Percentiles rank a stretch among this genome's conserved stretches.
Conservation (phyloP, 2,797 vertebrate species). For the Syngnathus rostellatus region DNA sequence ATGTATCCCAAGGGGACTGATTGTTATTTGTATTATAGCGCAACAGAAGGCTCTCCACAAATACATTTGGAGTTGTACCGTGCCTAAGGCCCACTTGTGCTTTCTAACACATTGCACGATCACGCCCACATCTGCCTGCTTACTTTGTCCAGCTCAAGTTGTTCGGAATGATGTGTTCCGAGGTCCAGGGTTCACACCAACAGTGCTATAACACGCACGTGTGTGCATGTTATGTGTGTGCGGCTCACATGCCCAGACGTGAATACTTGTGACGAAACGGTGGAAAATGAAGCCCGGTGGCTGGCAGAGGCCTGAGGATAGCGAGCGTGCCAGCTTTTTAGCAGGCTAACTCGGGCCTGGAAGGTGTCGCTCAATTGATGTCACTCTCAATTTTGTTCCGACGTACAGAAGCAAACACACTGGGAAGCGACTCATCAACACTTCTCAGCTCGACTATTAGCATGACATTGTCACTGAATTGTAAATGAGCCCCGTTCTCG, state of each 20-base stretch:
- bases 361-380: conserved; percentile 36
- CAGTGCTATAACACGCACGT: conserved; percentile 4
- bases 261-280: conserved; percentile 55
- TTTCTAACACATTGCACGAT: neutral
- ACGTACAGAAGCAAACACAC: neutral
- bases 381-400: conserved; percentile 13
- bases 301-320: neutral
- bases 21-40: neutral
- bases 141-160: neutral
- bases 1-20: neutral
- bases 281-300: conserved; percentile 61
- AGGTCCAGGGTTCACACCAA: neutral
- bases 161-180: neutral
- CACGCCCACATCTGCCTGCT: conserved; percentile 1
- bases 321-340: conserved; percentile 17
- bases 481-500: neutral
- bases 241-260: conserved; percentile 39
- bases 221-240: neutral
- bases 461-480: neutral
- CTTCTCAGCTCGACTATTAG: neutral
- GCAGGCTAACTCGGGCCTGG: conserved; percentile 35
- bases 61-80: neutral
- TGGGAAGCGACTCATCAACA: neutral
- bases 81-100: neutral
- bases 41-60: neutral